Percentiles rank a stretch among this genome's conserved stretches.
Conservation (phyloP, 2,113 vertebrate species). For the Electrona antarctica region DNA sequence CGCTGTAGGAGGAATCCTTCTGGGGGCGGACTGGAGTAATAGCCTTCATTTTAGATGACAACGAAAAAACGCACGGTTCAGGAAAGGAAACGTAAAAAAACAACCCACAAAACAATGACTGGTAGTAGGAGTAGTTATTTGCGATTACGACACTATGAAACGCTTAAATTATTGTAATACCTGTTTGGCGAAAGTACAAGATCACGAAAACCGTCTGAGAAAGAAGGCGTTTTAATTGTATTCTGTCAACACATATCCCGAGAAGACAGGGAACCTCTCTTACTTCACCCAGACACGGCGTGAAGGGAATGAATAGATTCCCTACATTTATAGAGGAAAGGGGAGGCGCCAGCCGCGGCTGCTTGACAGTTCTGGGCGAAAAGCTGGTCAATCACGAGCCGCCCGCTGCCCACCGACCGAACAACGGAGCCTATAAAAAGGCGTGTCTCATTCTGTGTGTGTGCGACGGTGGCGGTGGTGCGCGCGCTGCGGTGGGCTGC, state of each 20-base stretch:
- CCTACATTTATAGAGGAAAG: conserved; percentile 78
- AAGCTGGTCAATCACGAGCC: conserved; percentile 77
- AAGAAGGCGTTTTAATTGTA: conserved; percentile 34
- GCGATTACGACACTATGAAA: conserved; percentile 17
- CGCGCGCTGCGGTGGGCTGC: conserved; percentile 60
- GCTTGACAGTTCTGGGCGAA: conserved; percentile 72
- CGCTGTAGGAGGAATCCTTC: conserved; percentile 85
- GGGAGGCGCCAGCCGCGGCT: conserved; percentile 77
- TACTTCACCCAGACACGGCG: conserved; percentile 58
- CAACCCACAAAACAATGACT: conserved; percentile 28
- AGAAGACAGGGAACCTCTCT: conserved; percentile 44
- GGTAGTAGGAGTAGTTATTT: conserved; percentile 17
- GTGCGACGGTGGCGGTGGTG: conserved; percentile 32
- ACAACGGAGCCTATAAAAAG: conserved; percentile 68
- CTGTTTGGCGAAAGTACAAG: conserved; percentile 16
- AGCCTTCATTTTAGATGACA: conserved; percentile 88
- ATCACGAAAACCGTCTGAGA: conserved; percentile 9
- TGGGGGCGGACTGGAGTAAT: conserved; percentile 86
- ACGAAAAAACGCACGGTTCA: conserved; percentile 31
- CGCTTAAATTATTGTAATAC: conserved; percentile 10
- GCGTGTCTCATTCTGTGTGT: conserved; percentile 65
- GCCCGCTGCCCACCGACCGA: conserved; percentile 72
- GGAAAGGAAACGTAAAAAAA: conserved; percentile 17
- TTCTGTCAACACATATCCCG: conserved; percentile 70
- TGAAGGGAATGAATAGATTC: conserved; percentile 66